These are phyloP conservation scores for Conger conger DNA, from an alignment of 2,113 vertebrate species.

Conservation along the genomic window DNA sequence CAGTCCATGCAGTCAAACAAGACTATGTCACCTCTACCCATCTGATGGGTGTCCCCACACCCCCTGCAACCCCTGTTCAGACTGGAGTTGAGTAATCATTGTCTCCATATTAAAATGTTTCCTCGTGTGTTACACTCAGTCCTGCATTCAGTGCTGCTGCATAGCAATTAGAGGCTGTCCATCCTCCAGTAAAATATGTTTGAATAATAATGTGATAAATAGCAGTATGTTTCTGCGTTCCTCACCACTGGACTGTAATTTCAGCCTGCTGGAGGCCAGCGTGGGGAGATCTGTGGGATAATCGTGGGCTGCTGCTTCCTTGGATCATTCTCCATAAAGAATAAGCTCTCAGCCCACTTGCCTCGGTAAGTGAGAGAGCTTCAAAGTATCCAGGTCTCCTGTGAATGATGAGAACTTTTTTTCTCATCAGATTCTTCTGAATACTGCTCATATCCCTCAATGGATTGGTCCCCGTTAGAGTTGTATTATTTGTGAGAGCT, in stretches of 20 bases:
- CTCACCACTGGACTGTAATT: neutral
- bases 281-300: slow-evolving; percentile 15
- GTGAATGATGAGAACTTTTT: neutral
- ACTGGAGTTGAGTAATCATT: neutral
- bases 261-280: neutral
- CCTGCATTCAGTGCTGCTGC: neutral
- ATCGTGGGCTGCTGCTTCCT: neutral
- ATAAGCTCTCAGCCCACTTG: neutral
- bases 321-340: neutral
- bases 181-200: neutral
- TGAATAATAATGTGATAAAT: neutral
- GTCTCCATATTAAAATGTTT: neutral
- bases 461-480: neutral
- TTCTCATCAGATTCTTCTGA: slow-evolving; percentile 4
- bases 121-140: neutral
- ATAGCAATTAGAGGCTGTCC: neutral
- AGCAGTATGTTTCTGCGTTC: slow-evolving; percentile 30
- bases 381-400: neutral
- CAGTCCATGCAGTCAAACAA: neutral
- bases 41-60: slow-evolving; percentile 7
- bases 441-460: neutral
- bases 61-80: neutral
- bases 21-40: neutral
- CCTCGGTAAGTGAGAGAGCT: neutral
- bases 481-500: neutral